These are phyloP conservation scores for Takifugu flavidus DNA, from an alignment of 2,113 vertebrate genomes.

Conservation along the genomic window DNA sequence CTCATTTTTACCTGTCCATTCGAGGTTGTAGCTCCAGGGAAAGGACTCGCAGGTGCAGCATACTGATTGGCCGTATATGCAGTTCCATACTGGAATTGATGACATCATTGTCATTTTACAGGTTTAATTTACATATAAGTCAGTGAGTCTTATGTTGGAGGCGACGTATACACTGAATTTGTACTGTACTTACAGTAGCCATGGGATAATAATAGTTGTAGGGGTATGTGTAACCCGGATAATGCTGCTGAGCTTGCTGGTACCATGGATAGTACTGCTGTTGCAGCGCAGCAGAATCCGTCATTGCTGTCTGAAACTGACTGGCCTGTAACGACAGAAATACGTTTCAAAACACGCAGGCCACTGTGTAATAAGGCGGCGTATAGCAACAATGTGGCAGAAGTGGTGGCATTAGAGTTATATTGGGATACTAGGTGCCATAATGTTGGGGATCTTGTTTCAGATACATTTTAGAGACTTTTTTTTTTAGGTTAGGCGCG, in stretches of 20 bases:
- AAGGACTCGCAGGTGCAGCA: slow-evolving; percentile 71
- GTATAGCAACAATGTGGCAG: no score
- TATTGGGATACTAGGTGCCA: no score
- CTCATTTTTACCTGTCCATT: slow-evolving; percentile 71
- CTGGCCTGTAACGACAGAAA: slow-evolving; percentile 48
- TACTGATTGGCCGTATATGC: slow-evolving; percentile 83
- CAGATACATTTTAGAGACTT: no score
- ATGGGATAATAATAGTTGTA: slow-evolving; percentile 85
- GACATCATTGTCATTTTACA: neutral
- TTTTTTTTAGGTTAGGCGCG: no score
- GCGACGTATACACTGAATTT: neutral
- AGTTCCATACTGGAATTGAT: slow-evolving; percentile 70
- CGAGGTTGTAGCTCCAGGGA: slow-evolving; percentile 67
- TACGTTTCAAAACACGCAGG: neutral
- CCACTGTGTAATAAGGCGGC: no score
- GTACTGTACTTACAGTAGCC: slow-evolving; percentile 69
- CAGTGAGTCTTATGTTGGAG: neutral
- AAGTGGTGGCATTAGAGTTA: no score
- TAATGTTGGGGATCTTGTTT: no score
- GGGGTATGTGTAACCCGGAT: slow-evolving; percentile 82
- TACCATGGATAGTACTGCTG: slow-evolving; percentile 86
- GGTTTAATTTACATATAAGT: neutral
- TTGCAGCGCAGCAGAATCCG: slow-evolving; percentile 74
- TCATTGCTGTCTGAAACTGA: slow-evolving; percentile 75
- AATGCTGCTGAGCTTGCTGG: slow-evolving; percentile 86